Conservation (phyloP, 2,113 vertebrate species). For the Indicator maculatus region DNA sequence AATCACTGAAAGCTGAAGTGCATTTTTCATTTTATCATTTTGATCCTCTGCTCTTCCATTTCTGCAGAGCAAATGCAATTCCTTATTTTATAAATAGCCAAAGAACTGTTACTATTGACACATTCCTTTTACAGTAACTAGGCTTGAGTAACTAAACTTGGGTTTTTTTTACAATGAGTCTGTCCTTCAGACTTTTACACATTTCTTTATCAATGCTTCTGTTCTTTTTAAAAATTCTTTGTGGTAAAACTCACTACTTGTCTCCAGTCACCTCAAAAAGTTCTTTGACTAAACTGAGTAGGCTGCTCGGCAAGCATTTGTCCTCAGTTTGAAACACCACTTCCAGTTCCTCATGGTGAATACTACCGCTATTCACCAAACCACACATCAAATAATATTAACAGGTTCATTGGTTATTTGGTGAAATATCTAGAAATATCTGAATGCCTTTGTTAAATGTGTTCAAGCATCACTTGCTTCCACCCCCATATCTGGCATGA, state of each 20-base stretch:
- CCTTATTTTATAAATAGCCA: not conserved
- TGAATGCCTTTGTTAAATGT: not conserved
- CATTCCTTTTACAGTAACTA: not conserved
- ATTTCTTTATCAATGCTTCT: not conserved
- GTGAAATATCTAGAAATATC: not conserved
- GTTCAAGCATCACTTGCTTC: not conserved
- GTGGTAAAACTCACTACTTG: not conserved
- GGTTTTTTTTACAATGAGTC: accelerated
- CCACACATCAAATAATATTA: not conserved
- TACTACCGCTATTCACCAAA: not conserved
- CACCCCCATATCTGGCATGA: not conserved
- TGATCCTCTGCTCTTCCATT: not conserved
- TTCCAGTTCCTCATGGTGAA: not conserved
- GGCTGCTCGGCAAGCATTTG: not conserved
- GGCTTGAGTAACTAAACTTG: not conserved
- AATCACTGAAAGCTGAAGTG: not conserved
- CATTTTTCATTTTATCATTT: not conserved
- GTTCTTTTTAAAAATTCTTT: not conserved
- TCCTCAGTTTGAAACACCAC: not conserved
- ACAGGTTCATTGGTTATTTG: not conserved
- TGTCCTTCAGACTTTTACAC: not conserved
- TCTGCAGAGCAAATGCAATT: not conserved
- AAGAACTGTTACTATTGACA: not conserved
- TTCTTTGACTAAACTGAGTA: not conserved
- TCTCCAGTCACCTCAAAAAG: not conserved